A percentile compares a stretch with the other conserved stretches of the same genome.
These are phyloP conservation scores for Nannospalax galili DNA, from an alignment of 2,113 vertebrate species.

Conservation along the genomic window DNA sequence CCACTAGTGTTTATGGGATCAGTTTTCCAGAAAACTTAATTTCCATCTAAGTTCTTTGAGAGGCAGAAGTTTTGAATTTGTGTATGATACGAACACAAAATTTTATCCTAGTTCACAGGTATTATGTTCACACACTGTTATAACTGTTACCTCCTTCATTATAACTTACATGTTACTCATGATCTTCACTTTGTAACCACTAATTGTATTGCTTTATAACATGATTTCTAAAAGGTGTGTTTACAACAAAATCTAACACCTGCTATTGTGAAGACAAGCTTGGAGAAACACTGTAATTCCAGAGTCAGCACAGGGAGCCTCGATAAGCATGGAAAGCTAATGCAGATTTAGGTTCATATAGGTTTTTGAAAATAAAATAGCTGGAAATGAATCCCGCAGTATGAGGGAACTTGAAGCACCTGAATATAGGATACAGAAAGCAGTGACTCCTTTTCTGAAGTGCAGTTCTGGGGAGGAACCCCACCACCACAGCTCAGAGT, in stretches of 20 bases:
- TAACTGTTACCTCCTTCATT: background rate
- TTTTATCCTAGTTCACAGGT: background rate
- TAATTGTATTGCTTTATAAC: background rate
- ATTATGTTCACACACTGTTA: background rate
- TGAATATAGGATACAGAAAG: background rate
- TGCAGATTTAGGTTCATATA: background rate
- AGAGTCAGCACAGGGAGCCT: background rate
- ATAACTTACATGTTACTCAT: background rate
- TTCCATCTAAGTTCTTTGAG: background rate
- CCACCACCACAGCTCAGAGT: background rate
- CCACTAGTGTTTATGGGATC: background rate
- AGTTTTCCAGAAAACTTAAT: background rate
- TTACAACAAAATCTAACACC: background rate
- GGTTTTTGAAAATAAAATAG: slow-evolving; percentile 39
- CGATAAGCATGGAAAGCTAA: background rate
- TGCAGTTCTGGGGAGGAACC: background rate
- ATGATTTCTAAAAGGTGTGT: background rate
- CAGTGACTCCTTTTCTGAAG: background rate
- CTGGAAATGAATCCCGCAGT: background rate
- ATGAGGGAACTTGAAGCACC: background rate
- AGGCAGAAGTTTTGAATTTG: background rate
- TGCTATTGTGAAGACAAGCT: background rate
- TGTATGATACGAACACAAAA: background rate
- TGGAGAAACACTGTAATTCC: background rate
- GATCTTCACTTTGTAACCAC: background rate